phyloP scores from a whole-genome alignment of 2,888 invertebrate species.

The Hypena proboscidalis region DNA sequence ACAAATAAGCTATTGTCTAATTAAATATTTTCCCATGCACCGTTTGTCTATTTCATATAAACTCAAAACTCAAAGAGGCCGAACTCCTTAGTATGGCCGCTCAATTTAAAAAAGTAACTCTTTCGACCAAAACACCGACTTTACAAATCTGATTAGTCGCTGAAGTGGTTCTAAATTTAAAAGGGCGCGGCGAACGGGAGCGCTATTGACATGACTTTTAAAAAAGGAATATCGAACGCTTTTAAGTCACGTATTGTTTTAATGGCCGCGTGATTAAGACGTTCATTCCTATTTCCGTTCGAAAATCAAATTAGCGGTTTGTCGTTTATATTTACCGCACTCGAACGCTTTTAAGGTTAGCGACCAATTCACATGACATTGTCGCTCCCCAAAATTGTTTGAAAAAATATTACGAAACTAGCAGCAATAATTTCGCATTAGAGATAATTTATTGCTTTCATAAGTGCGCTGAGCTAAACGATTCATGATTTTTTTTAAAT shows the following conservation, averaged over 20 bases:
- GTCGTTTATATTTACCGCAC: slow-evolving; percentile 21
- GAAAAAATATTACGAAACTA: slow-evolving; percentile 38
- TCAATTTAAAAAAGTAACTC: slow-evolving; percentile 53
- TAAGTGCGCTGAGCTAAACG: slow-evolving; percentile 53
- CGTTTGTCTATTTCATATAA: slow-evolving; percentile 62
- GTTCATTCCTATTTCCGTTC: slow-evolving; percentile 54
- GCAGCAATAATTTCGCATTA: slow-evolving; percentile 52
- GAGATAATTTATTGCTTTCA: slow-evolving; percentile 69
- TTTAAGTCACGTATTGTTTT: slow-evolving; percentile 70
- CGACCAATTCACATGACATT: slow-evolving; percentile 28
- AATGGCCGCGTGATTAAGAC: slow-evolving; percentile 72
- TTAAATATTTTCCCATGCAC: slow-evolving; percentile 83
- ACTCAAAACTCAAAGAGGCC: slow-evolving; percentile 68
- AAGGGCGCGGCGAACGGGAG: slow-evolving; percentile 61
- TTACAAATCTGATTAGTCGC: slow-evolving; percentile 81
- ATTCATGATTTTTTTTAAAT: slow-evolving; percentile 56
- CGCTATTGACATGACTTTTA: slow-evolving; percentile 72
- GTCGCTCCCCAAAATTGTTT: slow-evolving; percentile 14
- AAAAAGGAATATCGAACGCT: slow-evolving; percentile 62
- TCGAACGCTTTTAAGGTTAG: slow-evolving; percentile 20
- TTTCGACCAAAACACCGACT: slow-evolving; percentile 64
- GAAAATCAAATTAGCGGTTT: slow-evolving; percentile 26
- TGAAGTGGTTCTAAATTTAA: slow-evolving; percentile 84
- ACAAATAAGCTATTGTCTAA: slow-evolving; percentile 84
- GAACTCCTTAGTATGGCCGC: slow-evolving; percentile 58